Evolutionary conservation across 2,888 invertebrate genomes (phyloP), one percentile per base, ranked within the genome.

Genomic region (Tiliacea citrago): DNA sequence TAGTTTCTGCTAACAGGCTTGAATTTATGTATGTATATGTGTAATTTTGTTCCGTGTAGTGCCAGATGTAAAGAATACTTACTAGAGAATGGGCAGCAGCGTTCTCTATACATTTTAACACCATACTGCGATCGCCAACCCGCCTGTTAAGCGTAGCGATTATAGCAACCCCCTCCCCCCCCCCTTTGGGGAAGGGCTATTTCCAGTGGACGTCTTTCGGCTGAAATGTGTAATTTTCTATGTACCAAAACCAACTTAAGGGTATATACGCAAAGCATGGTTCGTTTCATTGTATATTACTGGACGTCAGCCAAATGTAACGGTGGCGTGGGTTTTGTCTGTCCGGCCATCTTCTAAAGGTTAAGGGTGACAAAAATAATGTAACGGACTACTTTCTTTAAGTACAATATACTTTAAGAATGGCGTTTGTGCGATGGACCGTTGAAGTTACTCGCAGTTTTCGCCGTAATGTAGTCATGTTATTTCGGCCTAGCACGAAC

Each of bases 321-420:
- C 79, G 88, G 88, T 81, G 72, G 70, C 91, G 92, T 92, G 90
- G 91, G 90, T 81, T 83, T n/a, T 78, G 87, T 90, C 89, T 89
- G 81, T 79, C 69, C 77, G 68, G 86, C 88, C 89, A 88, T 90
- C 86, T 90, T 84, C 85, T 70, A 93, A 95, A 95, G 95, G 93
- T 94, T 94, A 94, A 92, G 90, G 93, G 93, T 95, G 93, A 93
- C 90, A 88, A 92, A 92, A 92, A 92, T 92, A 92, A 92, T 91
- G 85, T 91, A 89, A 92, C 87, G 88, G 89, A 88, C 89, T 88
- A 90, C 86, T 90, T 89, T 85, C 86, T 85, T 87, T 85, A 86
- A 85, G 86, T 83, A 88, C 82, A 89, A 90, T 85, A 70, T 76
- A 75, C 85, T 86, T 87, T 87, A 85, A 81, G 75, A 84, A 84